Base-by-base conservation (phyloP, 2,888 invertebrate species). In the Hypselothyrea guttata region DNA sequence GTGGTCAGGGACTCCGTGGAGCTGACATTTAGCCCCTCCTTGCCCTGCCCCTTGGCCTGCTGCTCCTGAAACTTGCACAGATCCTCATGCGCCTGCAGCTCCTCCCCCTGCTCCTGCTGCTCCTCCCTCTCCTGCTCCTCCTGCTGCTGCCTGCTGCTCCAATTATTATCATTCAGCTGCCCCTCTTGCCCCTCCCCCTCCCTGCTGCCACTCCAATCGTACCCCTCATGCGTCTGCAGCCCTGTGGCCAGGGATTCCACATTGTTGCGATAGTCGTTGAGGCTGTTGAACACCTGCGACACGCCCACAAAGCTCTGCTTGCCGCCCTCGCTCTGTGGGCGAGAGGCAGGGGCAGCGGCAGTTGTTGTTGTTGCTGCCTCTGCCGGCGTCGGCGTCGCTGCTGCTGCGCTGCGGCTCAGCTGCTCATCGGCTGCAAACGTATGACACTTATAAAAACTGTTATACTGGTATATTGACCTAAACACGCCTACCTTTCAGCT, bases 251-350 rank as follows among this genome's bases (percentile, higher is more conserved):
- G 62, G 0, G 84, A 84, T 56, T 88, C 86, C 2, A 89, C 85
- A 82, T 89, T 87, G 51, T 87, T 87, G 18, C 88, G 78, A 53
- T 93, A 93, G 52, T 93, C 93, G 61, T 93, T 92, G 46, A 93
- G 88, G 82, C 93, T 93, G 75, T 91, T 92, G 69, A 93, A 93
- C 22, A 93, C 93, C 77, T 93, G 93, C 52, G 92, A 92, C 47
- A 93, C 93, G 49, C 90, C 91, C 28, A 91, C 91, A 71, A 91
- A 4, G 68, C 75, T 54, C 59, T 65, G 42, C 22, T n/a, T 22
- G 22, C 75, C 66, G 35, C 78, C 78, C 42, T 78, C 78, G 27
- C 78, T 84, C 46, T 62, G 11, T 18, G 65, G 81, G 31, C 77
- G 77, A 41, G 77, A 41, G 63, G 4, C 47, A 54, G n/a, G n/a